Conservation (phyloP, 64 coral and sea anemone species). For the Stichodactyla helianthus region DNA sequence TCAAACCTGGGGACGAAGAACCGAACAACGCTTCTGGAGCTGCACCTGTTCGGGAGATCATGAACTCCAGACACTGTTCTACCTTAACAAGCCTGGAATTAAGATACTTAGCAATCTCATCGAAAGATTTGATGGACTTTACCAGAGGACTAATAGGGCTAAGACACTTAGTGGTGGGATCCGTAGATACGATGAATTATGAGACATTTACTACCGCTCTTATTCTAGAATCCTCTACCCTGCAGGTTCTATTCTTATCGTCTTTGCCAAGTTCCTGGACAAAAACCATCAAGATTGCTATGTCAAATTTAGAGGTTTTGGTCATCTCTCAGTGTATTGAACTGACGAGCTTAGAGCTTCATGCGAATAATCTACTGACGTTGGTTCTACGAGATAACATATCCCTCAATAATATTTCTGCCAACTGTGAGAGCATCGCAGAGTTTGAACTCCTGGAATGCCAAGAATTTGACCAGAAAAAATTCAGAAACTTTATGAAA, state of each 20-base stretch:
- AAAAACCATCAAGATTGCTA: slow-evolving; percentile 14
- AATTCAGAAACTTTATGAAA: slow-evolving; percentile 10
- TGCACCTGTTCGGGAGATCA: slow-evolving; percentile 11
- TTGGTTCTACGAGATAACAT: slow-evolving; percentile 23
- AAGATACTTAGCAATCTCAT: slow-evolving; percentile 14
- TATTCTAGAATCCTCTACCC: slow-evolving; percentile 18
- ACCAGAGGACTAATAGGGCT: slow-evolving; percentile 23
- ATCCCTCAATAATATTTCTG: background rate
- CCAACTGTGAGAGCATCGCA: slow-evolving; percentile 25
- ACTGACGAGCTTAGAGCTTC: slow-evolving; percentile 17
- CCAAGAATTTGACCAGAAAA: background rate
- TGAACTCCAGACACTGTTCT: slow-evolving; percentile 34
- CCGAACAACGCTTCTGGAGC: background rate
- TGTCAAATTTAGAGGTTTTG: slow-evolving; percentile 36
- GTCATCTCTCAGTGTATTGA: slow-evolving; percentile 40
- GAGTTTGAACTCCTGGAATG: slow-evolving; percentile 36
- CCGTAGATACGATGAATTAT: slow-evolving; percentile 1
- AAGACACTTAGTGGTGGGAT: slow-evolving; percentile 29
- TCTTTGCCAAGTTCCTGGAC: slow-evolving; percentile 43
- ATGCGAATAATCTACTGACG: slow-evolving; percentile 19
- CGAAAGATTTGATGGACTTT: slow-evolving; percentile 30
- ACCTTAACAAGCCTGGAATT: slow-evolving; percentile 39
- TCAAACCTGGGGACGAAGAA: background rate
- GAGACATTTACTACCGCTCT: background rate
- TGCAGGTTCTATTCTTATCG: slow-evolving; percentile 32